phyloP scores from a whole-genome alignment of 2,888 invertebrate species.

The Notocelia uddmanniana region DNA sequence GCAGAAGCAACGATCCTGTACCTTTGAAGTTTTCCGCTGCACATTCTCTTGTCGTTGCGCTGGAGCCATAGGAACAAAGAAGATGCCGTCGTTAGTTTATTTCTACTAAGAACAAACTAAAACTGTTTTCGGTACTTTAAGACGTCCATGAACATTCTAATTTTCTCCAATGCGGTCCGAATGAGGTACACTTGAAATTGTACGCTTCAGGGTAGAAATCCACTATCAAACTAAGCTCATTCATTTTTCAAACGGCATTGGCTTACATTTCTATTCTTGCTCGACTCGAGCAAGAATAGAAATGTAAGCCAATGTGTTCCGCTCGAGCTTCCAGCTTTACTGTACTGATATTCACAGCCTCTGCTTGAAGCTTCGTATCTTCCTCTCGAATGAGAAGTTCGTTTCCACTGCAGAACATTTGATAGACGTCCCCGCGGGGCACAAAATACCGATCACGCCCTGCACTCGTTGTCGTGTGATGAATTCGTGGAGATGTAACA shows the following conservation, averaged over 20 bases:
- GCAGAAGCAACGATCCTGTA: neutral
- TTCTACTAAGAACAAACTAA: conserved; percentile 4
- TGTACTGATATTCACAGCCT: neutral
- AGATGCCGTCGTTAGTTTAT: neutral
- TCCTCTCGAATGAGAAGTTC: neutral
- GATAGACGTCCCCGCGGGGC: neutral
- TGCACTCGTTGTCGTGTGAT: neutral
- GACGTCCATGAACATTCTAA: conserved; percentile 3
- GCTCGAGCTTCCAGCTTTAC: neutral
- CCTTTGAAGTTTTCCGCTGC: neutral
- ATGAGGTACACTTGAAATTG: neutral
- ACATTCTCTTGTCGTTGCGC: neutral
- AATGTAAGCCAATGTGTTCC: neutral
- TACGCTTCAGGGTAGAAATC: neutral
- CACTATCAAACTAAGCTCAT: neutral
- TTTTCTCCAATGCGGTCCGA: neutral
- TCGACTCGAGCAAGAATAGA: neutral
- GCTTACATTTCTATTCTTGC: too few species aligned
- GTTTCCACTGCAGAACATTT: neutral
- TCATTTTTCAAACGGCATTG: neutral
- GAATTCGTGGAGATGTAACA: neutral
- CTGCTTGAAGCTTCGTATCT: neutral
- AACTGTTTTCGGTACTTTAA: neutral
- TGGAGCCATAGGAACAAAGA: neutral
- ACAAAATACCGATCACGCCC: neutral